phyloP scores from a whole-genome alignment of 2,888 invertebrate species.

The Xestobium rufovillosum region DNA sequence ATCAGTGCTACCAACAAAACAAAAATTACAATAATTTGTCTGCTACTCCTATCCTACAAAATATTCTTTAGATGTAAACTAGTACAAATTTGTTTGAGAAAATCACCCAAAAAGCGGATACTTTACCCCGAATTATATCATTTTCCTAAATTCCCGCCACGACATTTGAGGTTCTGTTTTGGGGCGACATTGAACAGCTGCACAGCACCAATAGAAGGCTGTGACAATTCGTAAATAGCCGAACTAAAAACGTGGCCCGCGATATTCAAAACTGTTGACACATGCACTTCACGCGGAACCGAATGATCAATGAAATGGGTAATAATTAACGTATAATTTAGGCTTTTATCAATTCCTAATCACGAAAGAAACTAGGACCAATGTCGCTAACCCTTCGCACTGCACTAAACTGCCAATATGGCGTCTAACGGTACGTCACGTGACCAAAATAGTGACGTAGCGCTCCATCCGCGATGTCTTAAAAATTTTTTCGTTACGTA shows the following conservation, averaged over 20 bases:
- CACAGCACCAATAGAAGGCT: constrained; percentile 41
- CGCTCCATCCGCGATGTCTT: constrained; percentile 39
- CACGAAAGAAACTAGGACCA: constrained; percentile 27
- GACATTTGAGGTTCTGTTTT: constrained; percentile 3
- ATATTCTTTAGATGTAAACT: too few species aligned
- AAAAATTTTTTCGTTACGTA: constrained; percentile 42
- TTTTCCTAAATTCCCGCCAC: neutral
- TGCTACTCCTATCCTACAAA: too few species aligned
- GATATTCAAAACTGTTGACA: constrained; percentile 39
- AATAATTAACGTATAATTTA: constrained; percentile 18
- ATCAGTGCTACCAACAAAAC: constrained; percentile 28
- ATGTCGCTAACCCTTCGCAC: constrained; percentile 47
- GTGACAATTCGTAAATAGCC: constrained; percentile 44
- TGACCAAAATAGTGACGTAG: constrained; percentile 49
- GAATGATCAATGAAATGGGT: neutral
- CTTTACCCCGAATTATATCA: too few species aligned
- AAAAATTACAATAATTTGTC: neutral
- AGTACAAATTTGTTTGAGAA: too few species aligned
- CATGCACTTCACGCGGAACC: constrained; percentile 17
- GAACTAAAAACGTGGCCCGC: constrained; percentile 38
- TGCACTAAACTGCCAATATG: constrained; percentile 52
- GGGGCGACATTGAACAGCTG: constrained; percentile 34
- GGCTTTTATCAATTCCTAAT: constrained; percentile 21
- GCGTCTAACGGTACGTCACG: constrained; percentile 52
- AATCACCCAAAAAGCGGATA: too few species aligned